Conservation (phyloP, 1,140 invertebrate genomes). For the Glomeris maerens region DNA sequence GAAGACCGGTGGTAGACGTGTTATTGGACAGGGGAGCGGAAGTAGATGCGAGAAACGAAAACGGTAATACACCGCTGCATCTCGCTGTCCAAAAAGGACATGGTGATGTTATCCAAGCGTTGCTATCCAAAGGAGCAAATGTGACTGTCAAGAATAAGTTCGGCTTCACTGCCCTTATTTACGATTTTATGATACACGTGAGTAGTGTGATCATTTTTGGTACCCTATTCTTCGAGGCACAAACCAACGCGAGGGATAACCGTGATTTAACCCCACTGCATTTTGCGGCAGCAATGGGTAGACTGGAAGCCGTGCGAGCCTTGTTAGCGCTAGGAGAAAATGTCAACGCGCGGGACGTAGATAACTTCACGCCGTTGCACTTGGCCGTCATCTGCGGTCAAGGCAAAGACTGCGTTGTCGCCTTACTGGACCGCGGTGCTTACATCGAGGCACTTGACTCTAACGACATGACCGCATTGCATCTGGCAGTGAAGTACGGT, state of each 20-base stretch:
- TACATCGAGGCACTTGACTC: background rate
- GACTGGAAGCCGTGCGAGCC: background rate
- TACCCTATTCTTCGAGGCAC: background rate
- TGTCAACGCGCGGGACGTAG: background rate
- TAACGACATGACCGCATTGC: background rate
- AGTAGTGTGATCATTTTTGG: background rate
- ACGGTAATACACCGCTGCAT: background rate
- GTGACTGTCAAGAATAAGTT: background rate
- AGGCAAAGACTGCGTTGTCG: background rate
- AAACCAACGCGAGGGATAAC: background rate
- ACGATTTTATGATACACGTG: background rate
- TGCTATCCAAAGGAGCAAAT: background rate
- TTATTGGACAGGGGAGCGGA: background rate
- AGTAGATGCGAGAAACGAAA: background rate
- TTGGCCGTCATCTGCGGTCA: background rate
- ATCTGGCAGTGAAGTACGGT: background rate
- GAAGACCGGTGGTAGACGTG: background rate
- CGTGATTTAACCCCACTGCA: background rate
- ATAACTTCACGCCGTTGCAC: background rate
- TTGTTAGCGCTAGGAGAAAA: background rate
- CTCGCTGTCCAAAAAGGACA: background rate
- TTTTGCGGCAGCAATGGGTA: background rate
- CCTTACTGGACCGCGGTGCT: conserved; percentile 2
- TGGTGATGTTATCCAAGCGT: background rate
- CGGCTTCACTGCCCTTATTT: background rate